Evolutionary conservation across 2,888 invertebrate species (phyloP).

Genomic region (Coremacera marginata): DNA sequence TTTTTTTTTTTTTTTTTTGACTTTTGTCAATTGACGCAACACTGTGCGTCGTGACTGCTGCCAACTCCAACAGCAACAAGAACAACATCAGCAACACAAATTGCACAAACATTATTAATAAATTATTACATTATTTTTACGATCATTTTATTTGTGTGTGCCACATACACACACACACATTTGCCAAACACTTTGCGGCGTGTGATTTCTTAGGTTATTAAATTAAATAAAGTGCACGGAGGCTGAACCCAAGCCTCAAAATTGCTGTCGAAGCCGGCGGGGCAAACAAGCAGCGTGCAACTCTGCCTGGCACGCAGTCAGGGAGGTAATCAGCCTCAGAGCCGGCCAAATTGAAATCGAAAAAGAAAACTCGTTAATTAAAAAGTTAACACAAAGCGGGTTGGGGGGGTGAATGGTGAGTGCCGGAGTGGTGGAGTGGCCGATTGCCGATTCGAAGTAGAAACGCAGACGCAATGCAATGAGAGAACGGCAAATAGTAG

Average conservation of each 20-base stretch:
- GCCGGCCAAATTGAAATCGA: slow-evolving; percentile 63
- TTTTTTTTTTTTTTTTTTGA: too few relatives aligned
- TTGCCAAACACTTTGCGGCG: slow-evolving; percentile 15
- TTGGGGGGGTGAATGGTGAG: slow-evolving; percentile 29
- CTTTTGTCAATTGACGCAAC: too few relatives aligned
- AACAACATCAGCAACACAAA: slow-evolving; percentile 56
- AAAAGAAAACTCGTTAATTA: slow-evolving; percentile 65
- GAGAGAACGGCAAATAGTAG: neutral
- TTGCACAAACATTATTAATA: slow-evolving; percentile 62
- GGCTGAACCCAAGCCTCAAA: slow-evolving; percentile 31
- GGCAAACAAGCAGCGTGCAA: slow-evolving; percentile 16
- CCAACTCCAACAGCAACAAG: slow-evolving; percentile 47
- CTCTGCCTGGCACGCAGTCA: neutral
- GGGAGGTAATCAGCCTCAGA: slow-evolving; percentile 13
- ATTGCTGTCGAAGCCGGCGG: slow-evolving; percentile 26
- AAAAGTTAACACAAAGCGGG: slow-evolving; percentile 61
- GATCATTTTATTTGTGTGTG: slow-evolving; percentile 19
- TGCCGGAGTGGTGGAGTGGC: neutral
- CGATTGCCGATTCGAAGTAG: neutral
- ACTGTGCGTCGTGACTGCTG: slow-evolving; percentile 37
- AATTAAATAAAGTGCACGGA: slow-evolving; percentile 36
- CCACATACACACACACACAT: slow-evolving; percentile 12
- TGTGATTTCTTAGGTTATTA: slow-evolving; percentile 35
- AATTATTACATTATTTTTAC: slow-evolving; percentile 54
- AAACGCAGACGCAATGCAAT: slow-evolving; percentile 7